Conservation (phyloP, 2,888 invertebrate species). For the Eilema caniola region DNA sequence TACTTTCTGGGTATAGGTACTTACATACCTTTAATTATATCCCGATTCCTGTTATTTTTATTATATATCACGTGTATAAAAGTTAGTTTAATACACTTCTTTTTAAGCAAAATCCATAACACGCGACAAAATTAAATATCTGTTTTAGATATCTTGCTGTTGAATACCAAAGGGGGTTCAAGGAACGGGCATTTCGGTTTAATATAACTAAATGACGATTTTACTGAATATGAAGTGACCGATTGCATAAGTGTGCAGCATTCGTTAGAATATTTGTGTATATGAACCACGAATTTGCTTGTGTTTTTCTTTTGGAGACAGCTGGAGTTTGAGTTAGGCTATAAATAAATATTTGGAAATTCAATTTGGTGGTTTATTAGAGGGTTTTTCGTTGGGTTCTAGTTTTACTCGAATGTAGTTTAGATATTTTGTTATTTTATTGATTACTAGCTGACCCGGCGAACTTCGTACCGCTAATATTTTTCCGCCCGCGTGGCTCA, state of each 20-base stretch:
- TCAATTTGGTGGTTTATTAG: neutral
- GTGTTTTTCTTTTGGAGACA: slow-evolving; percentile 9
- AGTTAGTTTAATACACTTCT: no score
- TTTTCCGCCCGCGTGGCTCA: no score
- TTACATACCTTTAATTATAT: no score
- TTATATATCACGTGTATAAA: no score
- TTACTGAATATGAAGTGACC: slow-evolving; percentile 48
- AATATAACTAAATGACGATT: slow-evolving; percentile 61
- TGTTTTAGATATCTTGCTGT: slow-evolving; percentile 26
- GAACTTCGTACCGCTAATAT: no score
- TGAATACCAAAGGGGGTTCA: slow-evolving; percentile 64
- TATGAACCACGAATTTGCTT: neutral
- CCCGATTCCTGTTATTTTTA: no score
- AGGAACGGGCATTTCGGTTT: slow-evolving; percentile 68
- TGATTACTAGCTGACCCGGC: no score
- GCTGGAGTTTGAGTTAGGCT: slow-evolving; percentile 4
- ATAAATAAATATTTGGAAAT: slow-evolving; percentile 8
- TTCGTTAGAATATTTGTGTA: slow-evolving; percentile 31
- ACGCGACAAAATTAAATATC: slow-evolving; percentile 1
- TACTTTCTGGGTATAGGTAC: no score
- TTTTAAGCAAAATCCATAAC: no score
- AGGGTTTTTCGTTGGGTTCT: neutral
- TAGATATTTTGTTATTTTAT: no score
- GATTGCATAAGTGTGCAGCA: slow-evolving; percentile 33
- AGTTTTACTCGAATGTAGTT: no score